Evolutionary conservation across 2,888 invertebrate species (phyloP).

Genomic region (Acanthosepion pharaonis): DNA sequence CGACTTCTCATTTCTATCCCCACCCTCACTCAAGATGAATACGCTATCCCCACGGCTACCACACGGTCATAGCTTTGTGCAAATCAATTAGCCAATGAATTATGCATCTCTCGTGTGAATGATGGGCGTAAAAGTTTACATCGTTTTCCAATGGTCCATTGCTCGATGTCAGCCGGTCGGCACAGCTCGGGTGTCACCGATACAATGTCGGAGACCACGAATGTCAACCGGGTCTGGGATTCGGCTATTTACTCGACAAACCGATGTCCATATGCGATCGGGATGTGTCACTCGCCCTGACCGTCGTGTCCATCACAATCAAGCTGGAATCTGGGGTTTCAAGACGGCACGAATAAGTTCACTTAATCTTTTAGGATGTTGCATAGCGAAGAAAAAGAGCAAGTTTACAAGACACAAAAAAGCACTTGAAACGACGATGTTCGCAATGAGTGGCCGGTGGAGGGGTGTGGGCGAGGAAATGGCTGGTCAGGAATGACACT

Average conservation of each 20-base stretch:
- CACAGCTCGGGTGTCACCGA: constrained; percentile 11
- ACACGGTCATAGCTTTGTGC: not conserved
- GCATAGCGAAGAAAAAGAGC: not conserved
- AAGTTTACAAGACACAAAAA: not conserved
- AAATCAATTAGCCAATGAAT: constrained; percentile 20
- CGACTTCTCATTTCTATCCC: not conserved
- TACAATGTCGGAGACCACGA: not conserved
- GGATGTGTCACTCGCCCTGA: not conserved
- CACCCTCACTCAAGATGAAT: not conserved
- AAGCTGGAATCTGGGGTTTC: not conserved
- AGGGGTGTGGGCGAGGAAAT: too few relatives aligned
- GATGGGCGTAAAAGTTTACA: not conserved
- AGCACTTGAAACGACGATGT: not conserved
- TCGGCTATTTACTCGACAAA: constrained; percentile 33
- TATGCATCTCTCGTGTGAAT: not conserved
- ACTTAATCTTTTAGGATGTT: not conserved
- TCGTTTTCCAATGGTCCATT: not conserved
- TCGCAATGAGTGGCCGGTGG: not conserved
- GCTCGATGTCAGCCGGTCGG: not conserved
- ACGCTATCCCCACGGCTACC: not conserved
- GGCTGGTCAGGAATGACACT: too few relatives aligned
- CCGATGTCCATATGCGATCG: constrained; percentile 1
- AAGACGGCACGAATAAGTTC: constrained; percentile 18
- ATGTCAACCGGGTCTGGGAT: not conserved
- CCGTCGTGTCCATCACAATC: constrained; percentile 21